Conservation (phyloP, 2,113 vertebrate species). For the Amblyornis subalaris region DNA sequence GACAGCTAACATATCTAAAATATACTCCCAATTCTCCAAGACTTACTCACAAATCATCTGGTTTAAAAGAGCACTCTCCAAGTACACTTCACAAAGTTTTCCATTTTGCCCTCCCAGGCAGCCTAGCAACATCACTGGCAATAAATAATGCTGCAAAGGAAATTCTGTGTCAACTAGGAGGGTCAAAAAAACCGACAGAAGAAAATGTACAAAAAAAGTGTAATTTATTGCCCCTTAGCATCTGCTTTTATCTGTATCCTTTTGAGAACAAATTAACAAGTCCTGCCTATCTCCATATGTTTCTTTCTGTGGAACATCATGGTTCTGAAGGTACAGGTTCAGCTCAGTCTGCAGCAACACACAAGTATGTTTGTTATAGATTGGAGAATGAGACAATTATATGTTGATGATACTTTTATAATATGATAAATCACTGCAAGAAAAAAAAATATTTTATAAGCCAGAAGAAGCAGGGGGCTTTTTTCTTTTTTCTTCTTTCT, state of each 20-base stretch:
- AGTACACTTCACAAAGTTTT: slow-evolving; percentile 25
- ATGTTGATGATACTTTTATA: slow-evolving; percentile 48
- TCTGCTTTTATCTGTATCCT: slow-evolving; percentile 65
- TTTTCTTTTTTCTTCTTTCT: not conserved
- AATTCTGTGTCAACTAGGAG: slow-evolving; percentile 41
- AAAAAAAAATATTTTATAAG: not conserved
- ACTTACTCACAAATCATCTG: not conserved
- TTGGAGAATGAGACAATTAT: slow-evolving; percentile 8
- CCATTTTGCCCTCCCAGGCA: slow-evolving; percentile 46
- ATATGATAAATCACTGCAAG: slow-evolving; percentile 26
- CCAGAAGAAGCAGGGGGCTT: not conserved
- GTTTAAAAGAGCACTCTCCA: not conserved
- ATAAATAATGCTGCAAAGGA: slow-evolving; percentile 61
- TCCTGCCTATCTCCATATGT: slow-evolving; percentile 32
- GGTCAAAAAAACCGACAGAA: not conserved
- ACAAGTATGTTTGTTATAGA: not conserved
- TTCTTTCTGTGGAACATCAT: not conserved
- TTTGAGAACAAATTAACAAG: slow-evolving; percentile 64
- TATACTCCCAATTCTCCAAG: not conserved
- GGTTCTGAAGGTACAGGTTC: not conserved
- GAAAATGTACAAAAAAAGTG: slow-evolving; percentile 30
- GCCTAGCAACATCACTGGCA: not conserved
- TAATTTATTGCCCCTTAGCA: slow-evolving; percentile 64
- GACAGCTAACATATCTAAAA: not conserved
- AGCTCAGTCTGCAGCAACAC: not conserved